Conservation (phyloP, 2,888 invertebrate genomes). For the Dryomyza anilis region DNA sequence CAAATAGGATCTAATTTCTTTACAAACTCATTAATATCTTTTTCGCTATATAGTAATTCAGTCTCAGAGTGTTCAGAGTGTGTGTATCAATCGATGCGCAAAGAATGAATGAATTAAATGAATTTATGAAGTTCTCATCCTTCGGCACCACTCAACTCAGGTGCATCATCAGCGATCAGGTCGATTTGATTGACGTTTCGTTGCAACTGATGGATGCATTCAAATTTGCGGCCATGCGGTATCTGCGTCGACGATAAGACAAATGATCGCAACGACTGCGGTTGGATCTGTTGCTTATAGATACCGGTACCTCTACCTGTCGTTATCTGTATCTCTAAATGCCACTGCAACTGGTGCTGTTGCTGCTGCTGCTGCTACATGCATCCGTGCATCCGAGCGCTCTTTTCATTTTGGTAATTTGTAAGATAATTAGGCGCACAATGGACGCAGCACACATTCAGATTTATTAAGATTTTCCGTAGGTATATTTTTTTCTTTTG, state of each 20-base stretch:
- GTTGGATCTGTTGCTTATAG: no score
- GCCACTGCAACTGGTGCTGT: constrained; percentile 19
- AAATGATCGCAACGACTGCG: constrained; percentile 42
- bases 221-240: constrained; percentile 12
- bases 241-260: constrained; percentile 38
- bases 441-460: constrained; percentile 45
- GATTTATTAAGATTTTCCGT: constrained; percentile 37
- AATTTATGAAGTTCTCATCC: constrained; percentile 35
- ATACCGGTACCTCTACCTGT: constrained; percentile 25
- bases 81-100: not conserved
- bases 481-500: not conserved
- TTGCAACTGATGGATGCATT: constrained; percentile 29
- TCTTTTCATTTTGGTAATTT: constrained; percentile 46
- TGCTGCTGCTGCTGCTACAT: constrained; percentile 12
- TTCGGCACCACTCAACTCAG: not conserved
- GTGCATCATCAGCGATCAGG: no score
- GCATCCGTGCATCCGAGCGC: constrained; percentile 1
- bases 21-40: constrained; percentile 32
- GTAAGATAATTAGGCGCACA: constrained; percentile 53
- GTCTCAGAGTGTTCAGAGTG: no score
- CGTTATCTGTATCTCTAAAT: not conserved
- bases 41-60: no score
- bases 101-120: constrained; percentile 31
- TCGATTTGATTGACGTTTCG: constrained; percentile 44
- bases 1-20: constrained; percentile 56